Percentiles rank a stretch among this genome's conserved stretches.
phyloP scores from a whole-genome alignment of 2,113 vertebrate genomes.

The Melanostigma gelatinosum region DNA sequence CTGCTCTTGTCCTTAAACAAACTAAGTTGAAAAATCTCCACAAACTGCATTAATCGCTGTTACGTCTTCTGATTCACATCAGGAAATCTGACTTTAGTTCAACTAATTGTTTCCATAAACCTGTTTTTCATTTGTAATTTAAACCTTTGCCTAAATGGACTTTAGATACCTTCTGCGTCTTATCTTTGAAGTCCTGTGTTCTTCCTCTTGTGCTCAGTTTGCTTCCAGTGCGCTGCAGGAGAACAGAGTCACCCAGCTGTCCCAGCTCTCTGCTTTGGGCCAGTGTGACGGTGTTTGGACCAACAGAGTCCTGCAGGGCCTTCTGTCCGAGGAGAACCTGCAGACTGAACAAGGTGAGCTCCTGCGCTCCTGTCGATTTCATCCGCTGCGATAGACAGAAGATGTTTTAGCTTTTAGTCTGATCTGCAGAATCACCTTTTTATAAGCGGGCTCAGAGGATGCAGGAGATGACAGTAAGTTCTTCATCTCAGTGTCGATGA shows the following conservation, averaged over 20 bases:
- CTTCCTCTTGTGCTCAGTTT: conserved; percentile 77
- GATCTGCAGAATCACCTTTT: no score
- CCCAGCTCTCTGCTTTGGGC: conserved; percentile 85
- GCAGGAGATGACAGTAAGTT: no score
- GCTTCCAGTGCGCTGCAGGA: conserved; percentile 89
- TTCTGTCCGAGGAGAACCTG: conserved; percentile 86
- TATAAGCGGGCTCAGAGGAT: no score
- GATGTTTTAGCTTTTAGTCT: no score
- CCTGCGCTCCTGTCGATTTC: not conserved
- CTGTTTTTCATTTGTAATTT: not conserved
- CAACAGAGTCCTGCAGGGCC: conserved; percentile 84
- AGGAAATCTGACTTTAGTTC: not conserved
- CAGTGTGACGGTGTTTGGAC: conserved; percentile 91
- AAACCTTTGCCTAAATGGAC: not conserved
- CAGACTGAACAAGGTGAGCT: conserved; percentile 86
- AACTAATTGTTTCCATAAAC: not conserved
- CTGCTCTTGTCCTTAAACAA: no score
- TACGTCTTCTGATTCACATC: not conserved
- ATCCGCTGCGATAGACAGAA: no score
- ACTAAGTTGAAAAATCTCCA: not conserved
- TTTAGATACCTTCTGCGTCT: not conserved
- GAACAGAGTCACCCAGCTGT: conserved; percentile 88
- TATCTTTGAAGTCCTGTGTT: not conserved
- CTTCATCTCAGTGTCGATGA: no score
- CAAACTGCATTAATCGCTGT: not conserved